Conservation (phyloP, 2,888 invertebrate genomes). For the Steromphala cineraria region DNA sequence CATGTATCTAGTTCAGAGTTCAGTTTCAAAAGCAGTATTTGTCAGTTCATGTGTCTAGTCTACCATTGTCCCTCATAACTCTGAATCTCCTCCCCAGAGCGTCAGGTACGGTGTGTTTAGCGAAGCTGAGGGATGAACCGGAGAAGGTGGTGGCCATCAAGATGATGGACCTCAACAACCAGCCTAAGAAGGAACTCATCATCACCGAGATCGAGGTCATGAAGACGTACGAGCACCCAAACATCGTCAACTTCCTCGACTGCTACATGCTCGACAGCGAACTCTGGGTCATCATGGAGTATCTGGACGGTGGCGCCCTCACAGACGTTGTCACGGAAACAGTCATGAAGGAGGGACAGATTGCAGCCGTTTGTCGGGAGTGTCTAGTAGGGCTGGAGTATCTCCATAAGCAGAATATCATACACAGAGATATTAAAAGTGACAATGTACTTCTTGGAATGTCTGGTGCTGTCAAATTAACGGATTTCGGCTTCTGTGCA, state of each 20-base stretch:
- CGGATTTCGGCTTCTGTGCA: conserved; percentile 98
- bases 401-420: conserved; percentile 86
- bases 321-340: conserved; percentile 98
- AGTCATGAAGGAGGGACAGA: conserved; percentile 96
- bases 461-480: conserved; percentile 83
- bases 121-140: conserved; percentile 84
- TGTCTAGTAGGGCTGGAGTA: conserved; percentile 91
- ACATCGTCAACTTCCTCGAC: conserved; percentile 95
- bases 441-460: conserved; percentile 95
- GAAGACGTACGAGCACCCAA: conserved; percentile 86
- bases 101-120: conserved; percentile 93
- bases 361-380: conserved; percentile 94
- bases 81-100: conserved; percentile 77
- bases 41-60: too few relatives aligned
- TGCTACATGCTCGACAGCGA: conserved; percentile 93
- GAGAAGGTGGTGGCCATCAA: conserved; percentile 91
- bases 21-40: not conserved
- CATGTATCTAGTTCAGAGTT: not conserved
- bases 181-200: conserved; percentile 96
- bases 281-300: conserved; percentile 97
- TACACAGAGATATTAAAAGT: conserved; percentile 91
- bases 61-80: not conserved
- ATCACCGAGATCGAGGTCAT: conserved; percentile 88
- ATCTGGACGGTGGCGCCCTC: conserved; percentile 89
- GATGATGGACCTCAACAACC: conserved; percentile 94